Percentiles rank a stretch among this genome's conserved stretches.
Conservation (phyloP, 2,888 invertebrate genomes). For the Caenorhabditis parvicauda region DNA sequence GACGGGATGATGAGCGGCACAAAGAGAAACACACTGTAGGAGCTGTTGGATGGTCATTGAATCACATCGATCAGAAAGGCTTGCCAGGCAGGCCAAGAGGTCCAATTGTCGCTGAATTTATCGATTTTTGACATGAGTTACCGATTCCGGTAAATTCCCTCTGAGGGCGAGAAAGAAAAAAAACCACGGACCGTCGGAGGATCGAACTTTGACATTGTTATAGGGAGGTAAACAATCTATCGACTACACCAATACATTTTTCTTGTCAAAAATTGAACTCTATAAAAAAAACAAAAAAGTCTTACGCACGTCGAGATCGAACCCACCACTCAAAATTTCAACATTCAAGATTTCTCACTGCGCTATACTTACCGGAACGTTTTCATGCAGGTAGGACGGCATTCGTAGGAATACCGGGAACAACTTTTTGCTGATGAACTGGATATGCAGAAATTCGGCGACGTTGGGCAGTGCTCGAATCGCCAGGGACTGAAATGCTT, state of each 20-base stretch:
- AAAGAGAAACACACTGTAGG: slow-evolving; percentile 45
- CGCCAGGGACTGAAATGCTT: slow-evolving; percentile 44
- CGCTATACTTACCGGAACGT: slow-evolving; percentile 45
- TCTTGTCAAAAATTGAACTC: neutral
- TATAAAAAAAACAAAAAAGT: neutral
- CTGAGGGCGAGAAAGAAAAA: no score
- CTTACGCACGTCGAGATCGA: neutral
- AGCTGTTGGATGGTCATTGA: slow-evolving; percentile 38
- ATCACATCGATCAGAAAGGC: slow-evolving; percentile 58
- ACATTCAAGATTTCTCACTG: neutral
- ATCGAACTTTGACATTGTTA: no score
- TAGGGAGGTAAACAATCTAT: neutral
- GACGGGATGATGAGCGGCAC: slow-evolving; percentile 55
- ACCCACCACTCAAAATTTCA: neutral
- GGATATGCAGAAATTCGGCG: slow-evolving; percentile 49
- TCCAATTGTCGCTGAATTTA: slow-evolving; percentile 53
- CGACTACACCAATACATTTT: neutral
- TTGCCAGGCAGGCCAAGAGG: slow-evolving; percentile 46
- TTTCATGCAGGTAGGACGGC: slow-evolving; percentile 52
- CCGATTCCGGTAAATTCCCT: no score
- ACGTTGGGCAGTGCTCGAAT: slow-evolving; percentile 50
- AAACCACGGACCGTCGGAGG: no score
- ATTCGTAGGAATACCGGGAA: slow-evolving; percentile 50
- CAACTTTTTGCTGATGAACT: slow-evolving; percentile 48
- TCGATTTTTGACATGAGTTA: neutral